Evolutionary conservation across 2,888 invertebrate genomes (phyloP).

Genomic region (Epinotia brunnichana): DNA sequence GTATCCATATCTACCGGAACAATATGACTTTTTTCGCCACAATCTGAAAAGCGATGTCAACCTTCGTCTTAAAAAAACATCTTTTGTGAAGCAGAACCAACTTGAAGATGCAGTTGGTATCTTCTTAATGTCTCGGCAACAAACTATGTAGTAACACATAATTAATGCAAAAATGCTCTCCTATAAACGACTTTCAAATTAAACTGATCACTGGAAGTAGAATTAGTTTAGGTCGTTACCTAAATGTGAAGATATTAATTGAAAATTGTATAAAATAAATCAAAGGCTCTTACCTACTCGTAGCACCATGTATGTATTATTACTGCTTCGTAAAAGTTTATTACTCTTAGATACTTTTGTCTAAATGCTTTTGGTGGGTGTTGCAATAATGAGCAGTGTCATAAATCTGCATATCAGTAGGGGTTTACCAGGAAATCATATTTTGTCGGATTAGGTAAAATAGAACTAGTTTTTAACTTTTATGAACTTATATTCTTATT

Average conservation of each 20-base stretch:
- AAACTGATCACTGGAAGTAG: too few relatives aligned
- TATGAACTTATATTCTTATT: background rate
- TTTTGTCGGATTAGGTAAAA: background rate
- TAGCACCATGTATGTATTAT: too few relatives aligned
- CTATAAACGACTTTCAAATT: too few relatives aligned
- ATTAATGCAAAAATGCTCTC: background rate
- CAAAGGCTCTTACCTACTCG: too few relatives aligned
- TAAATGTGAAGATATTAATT: too few relatives aligned
- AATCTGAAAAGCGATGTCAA: conserved; percentile 61
- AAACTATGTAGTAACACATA: background rate
- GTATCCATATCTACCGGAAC: conserved; percentile 53
- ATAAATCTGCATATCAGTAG: background rate
- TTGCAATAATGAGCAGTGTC: too few relatives aligned
- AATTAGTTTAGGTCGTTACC: too few relatives aligned
- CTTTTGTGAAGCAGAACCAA: conserved; percentile 41
- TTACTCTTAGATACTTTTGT: too few relatives aligned
- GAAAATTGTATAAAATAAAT: too few relatives aligned
- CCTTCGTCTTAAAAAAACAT: conserved; percentile 48
- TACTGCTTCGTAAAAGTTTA: too few relatives aligned
- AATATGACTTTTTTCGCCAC: conserved; percentile 60
- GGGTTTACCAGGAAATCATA: background rate
- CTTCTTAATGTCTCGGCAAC: background rate
- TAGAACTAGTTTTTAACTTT: background rate
- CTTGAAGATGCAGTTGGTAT: background rate
- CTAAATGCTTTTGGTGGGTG: too few relatives aligned